Evolutionary conservation across 2,888 invertebrate species (phyloP).

Genomic region (Scaptomyza reducta): DNA sequence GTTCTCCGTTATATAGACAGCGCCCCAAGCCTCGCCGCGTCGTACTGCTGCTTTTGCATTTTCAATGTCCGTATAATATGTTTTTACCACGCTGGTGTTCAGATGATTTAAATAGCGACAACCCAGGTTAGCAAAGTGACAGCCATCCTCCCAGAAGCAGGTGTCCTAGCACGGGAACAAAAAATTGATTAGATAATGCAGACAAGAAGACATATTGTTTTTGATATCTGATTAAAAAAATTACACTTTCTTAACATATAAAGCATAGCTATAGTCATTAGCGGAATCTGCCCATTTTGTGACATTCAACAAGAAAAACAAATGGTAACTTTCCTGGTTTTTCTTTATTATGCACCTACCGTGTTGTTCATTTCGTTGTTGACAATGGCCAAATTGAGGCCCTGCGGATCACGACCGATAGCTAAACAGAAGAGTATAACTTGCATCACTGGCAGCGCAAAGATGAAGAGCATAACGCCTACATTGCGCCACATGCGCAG

Average conservation of each 20-base stretch:
- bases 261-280: too few species aligned
- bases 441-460: conserved; percentile 96
- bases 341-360: conserved; percentile 45
- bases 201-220: too few species aligned
- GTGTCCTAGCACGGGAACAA: conserved; percentile 59
- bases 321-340: background rate
- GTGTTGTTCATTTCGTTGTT: conserved; percentile 88
- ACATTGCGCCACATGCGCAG: conserved; percentile 96
- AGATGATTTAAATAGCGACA: conserved; percentile 92
- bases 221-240: too few species aligned
- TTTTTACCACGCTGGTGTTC: conserved; percentile 90
- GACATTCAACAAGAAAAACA: too few species aligned
- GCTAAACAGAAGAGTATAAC: conserved; percentile 97
- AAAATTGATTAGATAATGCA: background rate
- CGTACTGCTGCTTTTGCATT: conserved; percentile 90
- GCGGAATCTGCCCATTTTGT: too few species aligned
- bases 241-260: too few species aligned
- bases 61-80: conserved; percentile 88
- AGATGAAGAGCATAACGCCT: conserved; percentile 96
- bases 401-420: conserved; percentile 94
- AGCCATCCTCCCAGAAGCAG: conserved; percentile 85
- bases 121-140: conserved; percentile 89
- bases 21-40: conserved; percentile 94
- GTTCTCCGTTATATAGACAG: conserved; percentile 93
- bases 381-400: conserved; percentile 91